Percentiles rank a stretch among this genome's conserved stretches.
These are phyloP conservation scores for Sphenodon punctatus DNA, from an alignment of 2,797 vertebrate species.

Conservation along the genomic window DNA sequence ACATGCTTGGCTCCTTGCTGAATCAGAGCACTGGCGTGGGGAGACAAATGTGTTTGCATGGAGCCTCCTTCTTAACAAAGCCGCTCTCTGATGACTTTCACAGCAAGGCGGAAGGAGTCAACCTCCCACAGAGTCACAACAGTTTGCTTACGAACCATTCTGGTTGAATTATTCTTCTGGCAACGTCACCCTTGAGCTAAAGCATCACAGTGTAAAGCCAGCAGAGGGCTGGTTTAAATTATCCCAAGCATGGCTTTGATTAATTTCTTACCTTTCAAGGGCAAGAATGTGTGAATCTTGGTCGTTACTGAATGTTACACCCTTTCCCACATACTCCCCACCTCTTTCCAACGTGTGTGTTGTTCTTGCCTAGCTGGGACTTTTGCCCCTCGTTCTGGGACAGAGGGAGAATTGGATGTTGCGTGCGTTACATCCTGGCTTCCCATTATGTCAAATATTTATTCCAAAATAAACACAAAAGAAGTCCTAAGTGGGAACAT, in stretches of 20 bases:
- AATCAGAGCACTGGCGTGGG: too few species aligned
- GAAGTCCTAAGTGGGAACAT: not conserved
- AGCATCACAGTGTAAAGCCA: constrained; percentile 21
- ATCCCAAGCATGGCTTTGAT: constrained; percentile 29
- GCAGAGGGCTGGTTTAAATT: constrained; percentile 31
- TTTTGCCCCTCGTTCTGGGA: fast-evolving
- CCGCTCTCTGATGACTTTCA: not conserved
- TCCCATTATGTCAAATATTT: not conserved
- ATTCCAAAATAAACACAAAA: not conserved
- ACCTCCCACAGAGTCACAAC: constrained; percentile 33
- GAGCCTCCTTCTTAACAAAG: not conserved
- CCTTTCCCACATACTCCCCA: fast-evolving
- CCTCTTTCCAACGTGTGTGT: not conserved
- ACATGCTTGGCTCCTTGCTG: too few species aligned
- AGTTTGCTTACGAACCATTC: not conserved
- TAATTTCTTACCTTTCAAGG: constrained; percentile 20
- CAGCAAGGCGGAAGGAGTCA: constrained; percentile 23
- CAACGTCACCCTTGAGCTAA: not conserved
- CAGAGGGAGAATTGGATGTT: not conserved
- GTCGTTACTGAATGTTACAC: not conserved
- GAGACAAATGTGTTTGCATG: not conserved
- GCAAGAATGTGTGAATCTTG: not conserved
- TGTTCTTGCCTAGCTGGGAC: not conserved
- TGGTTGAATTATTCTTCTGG: constrained; percentile 36
- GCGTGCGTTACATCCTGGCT: not conserved